Evolutionary conservation across 2,797 vertebrate genomes (phyloP), one percentile per base, ranked within the genome.

Genomic region (Cottoperca gobio): DNA sequence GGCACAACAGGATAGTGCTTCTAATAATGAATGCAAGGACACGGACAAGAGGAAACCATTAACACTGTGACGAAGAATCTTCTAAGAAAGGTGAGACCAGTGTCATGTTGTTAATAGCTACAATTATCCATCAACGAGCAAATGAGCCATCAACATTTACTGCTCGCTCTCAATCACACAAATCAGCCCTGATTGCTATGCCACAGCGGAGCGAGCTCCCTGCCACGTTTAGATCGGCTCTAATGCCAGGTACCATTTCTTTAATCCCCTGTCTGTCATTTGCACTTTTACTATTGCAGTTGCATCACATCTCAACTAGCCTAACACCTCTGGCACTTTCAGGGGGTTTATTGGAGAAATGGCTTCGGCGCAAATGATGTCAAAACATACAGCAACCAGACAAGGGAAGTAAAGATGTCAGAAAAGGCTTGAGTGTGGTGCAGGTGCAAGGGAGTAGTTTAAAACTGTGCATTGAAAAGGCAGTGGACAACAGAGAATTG

Each of bases 91-190:
- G 92, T 93, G 89, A 89, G 84, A 45, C 75, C 82, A 53, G 83
- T 84, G 90, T 86, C 81, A 69, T 82, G 86, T 88, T 86, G 87
- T 90, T 93, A 91, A 91, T 88, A 67, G 89, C 88, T 55, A 79
- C 91, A 91, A 93, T 89, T 89, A 92, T 88, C 87, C 85, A 86
- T 91, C 89, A 90, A 79, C 72, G 61, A 61, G 86, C 76, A 89
- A 91, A 93, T 90, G 86, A 91, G 84, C 90, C 88, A 82, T 90
- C 86, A 86, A 62, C 79, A 68, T 89, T 90, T 82, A 89, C 79
- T 69, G 84, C 88, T 58, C 73, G 77, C 79, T 82, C 86, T 91
- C 83, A 82, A 86, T 91, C 88, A 85, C 88, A 86, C 86, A 87
- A 88, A 92, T 87, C 85, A 86, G 79, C 61, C 59, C 55, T 87